phyloP scores from a whole-genome alignment of 2,888 invertebrate genomes.

The Drosophila paracracens region DNA sequence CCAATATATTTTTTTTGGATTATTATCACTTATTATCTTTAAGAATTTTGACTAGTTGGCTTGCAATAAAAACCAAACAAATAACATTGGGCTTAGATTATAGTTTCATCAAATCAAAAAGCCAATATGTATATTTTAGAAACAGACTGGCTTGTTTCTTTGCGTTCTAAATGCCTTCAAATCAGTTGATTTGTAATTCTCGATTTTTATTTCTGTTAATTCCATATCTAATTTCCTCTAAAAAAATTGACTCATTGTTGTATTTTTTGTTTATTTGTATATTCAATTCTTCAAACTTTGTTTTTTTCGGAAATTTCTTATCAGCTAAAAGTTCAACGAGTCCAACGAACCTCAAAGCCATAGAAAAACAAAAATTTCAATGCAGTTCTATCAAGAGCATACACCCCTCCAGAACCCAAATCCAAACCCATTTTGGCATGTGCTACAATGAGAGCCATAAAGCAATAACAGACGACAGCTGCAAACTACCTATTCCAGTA shows the following conservation, averaged over 20 bases:
- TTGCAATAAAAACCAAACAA: too few species aligned
- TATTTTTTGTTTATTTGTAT: not conserved
- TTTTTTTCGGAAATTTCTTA: conserved; percentile 35
- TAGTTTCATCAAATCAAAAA: not conserved
- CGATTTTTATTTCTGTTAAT: not conserved
- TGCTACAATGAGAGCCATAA: conserved; percentile 46
- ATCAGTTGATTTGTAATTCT: too few species aligned
- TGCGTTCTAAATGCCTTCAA: too few species aligned
- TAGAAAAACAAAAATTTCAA: conserved; percentile 37
- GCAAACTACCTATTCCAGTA: conserved; percentile 65
- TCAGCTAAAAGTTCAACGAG: conserved; percentile 33
- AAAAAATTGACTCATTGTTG: not conserved
- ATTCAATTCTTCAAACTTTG: not conserved
- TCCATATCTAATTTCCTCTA: not conserved
- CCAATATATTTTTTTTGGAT: not conserved
- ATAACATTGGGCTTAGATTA: not conserved
- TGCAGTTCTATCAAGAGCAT: conserved; percentile 11
- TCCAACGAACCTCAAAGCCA: conserved; percentile 48
- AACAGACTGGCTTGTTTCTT: not conserved
- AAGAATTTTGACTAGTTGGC: not conserved
- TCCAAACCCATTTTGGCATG: conserved; percentile 49
- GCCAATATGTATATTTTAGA: not conserved
- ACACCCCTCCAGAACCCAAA: conserved; percentile 8
- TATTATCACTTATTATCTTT: not conserved
- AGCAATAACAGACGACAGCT: conserved; percentile 67